These are phyloP conservation scores for Callimorpha dominula DNA, from an alignment of 2,888 invertebrate genomes.

Conservation along the genomic window DNA sequence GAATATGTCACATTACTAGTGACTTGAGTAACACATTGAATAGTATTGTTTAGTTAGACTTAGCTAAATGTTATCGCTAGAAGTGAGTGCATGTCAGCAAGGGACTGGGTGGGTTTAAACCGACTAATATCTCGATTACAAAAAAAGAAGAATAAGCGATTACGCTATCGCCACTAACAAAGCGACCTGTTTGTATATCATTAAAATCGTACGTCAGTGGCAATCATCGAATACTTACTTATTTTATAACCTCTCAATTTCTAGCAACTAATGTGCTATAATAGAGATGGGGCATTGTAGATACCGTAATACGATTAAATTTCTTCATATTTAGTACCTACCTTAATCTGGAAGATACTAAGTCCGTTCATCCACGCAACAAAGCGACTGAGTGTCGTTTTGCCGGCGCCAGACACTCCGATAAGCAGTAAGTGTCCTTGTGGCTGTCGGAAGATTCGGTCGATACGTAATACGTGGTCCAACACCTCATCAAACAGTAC, in stretches of 20 bases:
- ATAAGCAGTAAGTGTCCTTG: slow-evolving; percentile 99
- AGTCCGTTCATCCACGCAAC: slow-evolving; percentile 99
- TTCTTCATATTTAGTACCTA: slow-evolving; percentile 56
- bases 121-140: too few relatives aligned
- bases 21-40: too few relatives aligned
- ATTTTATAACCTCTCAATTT: too few relatives aligned
- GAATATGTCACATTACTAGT: neutral
- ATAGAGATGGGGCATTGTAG: too few relatives aligned
- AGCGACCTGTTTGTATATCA: neutral
- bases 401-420: slow-evolving; percentile 99
- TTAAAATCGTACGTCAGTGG: neutral
- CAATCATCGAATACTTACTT: too few relatives aligned
- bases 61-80: too few relatives aligned
- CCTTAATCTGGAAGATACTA: slow-evolving; percentile 99
- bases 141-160: too few relatives aligned
- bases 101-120: too few relatives aligned
- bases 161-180: neutral
- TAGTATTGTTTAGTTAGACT: too few relatives aligned
- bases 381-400: slow-evolving; percentile 99
- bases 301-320: too few relatives aligned
- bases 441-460: slow-evolving; percentile 99
- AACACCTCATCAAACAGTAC: slow-evolving; percentile 99
- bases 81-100: too few relatives aligned
- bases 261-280: neutral
- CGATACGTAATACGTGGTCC: slow-evolving; percentile 99